Percentiles rank a stretch among this genome's conserved stretches.
Evolutionary conservation across 2,797 vertebrate genomes (phyloP).

Genomic region (Aplochiton taeniatus): DNA sequence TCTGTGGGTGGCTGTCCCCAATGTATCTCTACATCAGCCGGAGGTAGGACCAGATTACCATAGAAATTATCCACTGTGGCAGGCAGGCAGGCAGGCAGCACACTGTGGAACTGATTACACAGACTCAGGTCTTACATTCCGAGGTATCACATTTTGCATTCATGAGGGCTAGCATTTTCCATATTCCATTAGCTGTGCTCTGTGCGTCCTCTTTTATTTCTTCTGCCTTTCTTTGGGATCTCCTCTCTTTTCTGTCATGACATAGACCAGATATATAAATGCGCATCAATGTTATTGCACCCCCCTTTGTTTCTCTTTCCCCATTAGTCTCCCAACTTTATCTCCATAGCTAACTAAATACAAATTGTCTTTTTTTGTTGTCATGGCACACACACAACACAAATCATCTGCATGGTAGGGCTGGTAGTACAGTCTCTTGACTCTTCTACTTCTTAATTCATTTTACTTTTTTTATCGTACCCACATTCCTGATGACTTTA

Average conservation of each 20-base stretch:
- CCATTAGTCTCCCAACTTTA: conserved; percentile 37
- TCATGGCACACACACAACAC: too few species aligned
- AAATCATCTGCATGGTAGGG: too few species aligned
- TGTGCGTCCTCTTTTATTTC: conserved; percentile 12
- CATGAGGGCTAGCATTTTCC: neutral
- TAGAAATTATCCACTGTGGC: conserved; percentile 43
- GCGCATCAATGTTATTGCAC: conserved; percentile 1
- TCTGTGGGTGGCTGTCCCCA: neutral
- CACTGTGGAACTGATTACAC: conserved; percentile 33
- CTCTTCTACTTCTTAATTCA: neutral
- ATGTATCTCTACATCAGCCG: neutral
- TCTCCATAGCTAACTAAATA: conserved; percentile 20
- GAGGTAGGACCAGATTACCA: conserved; percentile 40
- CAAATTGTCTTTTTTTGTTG: neutral
- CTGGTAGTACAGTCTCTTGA: neutral
- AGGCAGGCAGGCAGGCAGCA: neutral
- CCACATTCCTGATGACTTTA: conserved; percentile 50
- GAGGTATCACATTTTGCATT: conserved; percentile 35
- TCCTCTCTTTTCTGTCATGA: conserved; percentile 24
- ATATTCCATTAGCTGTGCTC: conserved; percentile 26
- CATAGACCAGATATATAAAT: conserved; percentile 18
- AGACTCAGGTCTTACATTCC: conserved; percentile 16
- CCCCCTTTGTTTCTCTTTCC: conserved; percentile 30
- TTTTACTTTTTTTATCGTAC: too few species aligned
- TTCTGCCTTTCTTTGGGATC: conserved; percentile 3